Evolutionary conservation across 2,797 vertebrate species (phyloP).

Genomic region (Ceyx erithaca): DNA sequence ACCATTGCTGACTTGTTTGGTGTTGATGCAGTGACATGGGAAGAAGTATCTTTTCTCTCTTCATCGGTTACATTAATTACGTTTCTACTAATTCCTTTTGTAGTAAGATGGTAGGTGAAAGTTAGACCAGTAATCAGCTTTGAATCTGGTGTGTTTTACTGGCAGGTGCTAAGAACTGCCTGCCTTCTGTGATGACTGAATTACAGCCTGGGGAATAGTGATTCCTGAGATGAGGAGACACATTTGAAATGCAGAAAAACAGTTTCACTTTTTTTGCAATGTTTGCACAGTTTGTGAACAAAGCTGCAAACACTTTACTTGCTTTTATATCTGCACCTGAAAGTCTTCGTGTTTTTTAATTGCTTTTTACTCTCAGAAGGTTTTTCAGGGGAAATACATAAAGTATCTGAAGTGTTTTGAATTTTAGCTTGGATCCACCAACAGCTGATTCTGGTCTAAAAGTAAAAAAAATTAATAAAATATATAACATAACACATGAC

Average conservation of each 20-base stretch:
- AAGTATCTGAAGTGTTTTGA: not conserved
- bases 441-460: not conserved
- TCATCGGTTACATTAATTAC: not conserved
- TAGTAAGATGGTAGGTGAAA: not conserved
- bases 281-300: not conserved
- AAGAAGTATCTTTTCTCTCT: not conserved
- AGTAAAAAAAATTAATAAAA: not conserved
- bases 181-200: not conserved
- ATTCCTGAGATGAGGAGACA: not conserved
- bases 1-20: not conserved
- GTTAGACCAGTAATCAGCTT: not conserved
- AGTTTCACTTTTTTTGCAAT: not conserved
- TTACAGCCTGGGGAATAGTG: not conserved
- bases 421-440: not conserved
- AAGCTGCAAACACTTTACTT: not conserved
- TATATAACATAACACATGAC: not conserved
- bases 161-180: not conserved
- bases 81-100: not conserved
- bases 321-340: not conserved
- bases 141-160: not conserved
- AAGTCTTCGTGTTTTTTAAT: not conserved
- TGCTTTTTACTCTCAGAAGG: not conserved
- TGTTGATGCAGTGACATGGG: not conserved
- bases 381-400: not conserved
- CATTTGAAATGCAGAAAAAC: not conserved